Base-by-base conservation (phyloP, 2,113 vertebrate species). In the Ranitomeya imitator region DNA sequence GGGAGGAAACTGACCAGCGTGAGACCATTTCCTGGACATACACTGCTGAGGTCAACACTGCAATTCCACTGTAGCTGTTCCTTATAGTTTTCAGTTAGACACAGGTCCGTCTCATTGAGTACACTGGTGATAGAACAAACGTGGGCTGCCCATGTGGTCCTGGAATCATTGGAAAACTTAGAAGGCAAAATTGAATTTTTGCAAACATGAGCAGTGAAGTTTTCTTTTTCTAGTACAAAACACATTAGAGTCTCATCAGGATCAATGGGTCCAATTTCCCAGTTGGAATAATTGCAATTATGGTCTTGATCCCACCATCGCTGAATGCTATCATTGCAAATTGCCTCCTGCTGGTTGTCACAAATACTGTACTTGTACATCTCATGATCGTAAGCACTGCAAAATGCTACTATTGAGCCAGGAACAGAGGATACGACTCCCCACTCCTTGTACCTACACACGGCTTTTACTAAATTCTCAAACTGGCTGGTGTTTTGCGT, bases 31-130 rank as follows among this genome's bases (percentile, higher is more conserved):
- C 93, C 91, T 67, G 86, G 91, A 85, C 96, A 96, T 83, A 91
- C 93, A 4, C 87, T 26, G 19, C 83, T 87, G 12, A 94, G 87
- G 89, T 94, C 91, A 12, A 85, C 86, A 11, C 93, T 93, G 92
- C 96, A 96, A 31, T 92, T 92, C 94, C 93, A 95, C 88, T 94
- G 93, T 60, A 96, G 91, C 59, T 83, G 90, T 3, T 26, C 91
- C 60, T 94, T 89, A 73, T 95, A 87, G 0, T 93, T 92, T 65
- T 88, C 90, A 52, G 90, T 89, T 11, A 93, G 88, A 85, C 96
- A 96, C 0, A 78, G 19, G 7, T 80, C 5, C 0, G 81, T 13
- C 1, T 90, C 81, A 1, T 23, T 85, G 13, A 7, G 69, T 57
- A 2, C 31, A 12, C 61, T 91, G 23, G 51, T 61, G 65, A 90